These are phyloP conservation scores for Vanessa tameamea DNA, from an alignment of 1,140 invertebrate genomes.

Conservation along the genomic window DNA sequence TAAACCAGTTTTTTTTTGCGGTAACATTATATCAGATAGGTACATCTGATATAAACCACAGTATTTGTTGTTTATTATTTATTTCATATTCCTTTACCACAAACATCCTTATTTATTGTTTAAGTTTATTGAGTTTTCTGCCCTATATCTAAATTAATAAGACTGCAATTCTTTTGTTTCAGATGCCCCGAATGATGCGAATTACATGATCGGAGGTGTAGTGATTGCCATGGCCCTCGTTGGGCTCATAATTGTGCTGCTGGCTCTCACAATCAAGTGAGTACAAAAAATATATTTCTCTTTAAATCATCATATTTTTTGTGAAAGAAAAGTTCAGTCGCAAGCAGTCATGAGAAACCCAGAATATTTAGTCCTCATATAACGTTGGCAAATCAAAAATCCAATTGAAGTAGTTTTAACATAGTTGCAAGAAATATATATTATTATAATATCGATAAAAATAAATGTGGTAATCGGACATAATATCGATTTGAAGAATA, in stretches of 20 bases:
- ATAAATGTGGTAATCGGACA: conserved; percentile 4
- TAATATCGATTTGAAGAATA: conserved; percentile 33
- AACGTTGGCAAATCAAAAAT: not conserved
- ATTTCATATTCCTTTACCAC: conserved; percentile 3
- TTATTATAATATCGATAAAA: not conserved
- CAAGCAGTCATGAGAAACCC: not conserved
- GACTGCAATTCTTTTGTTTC: conserved; percentile 70
- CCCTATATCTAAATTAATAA: not conserved
- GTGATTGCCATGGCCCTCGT: conserved; percentile 89
- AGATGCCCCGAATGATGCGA: conserved; percentile 89
- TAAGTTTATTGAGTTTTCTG: not conserved
- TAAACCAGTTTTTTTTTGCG: conserved; percentile 13
- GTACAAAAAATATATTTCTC: conserved; percentile 41
- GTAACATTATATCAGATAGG: not conserved
- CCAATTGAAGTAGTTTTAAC: not conserved
- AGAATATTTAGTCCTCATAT: not conserved
- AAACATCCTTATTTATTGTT: not conserved
- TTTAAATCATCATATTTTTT: not conserved
- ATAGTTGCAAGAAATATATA: too few species aligned
- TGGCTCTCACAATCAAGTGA: conserved; percentile 90
- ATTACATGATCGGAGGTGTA: conserved; percentile 90
- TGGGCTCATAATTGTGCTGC: conserved; percentile 87
- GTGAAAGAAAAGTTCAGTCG: not conserved
- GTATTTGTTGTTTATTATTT: conserved; percentile 10
- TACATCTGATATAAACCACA: not conserved